A percentile compares a stretch with the other conserved stretches of the same genome.
These are phyloP conservation scores for Micropoecilia bifurca DNA, from an alignment of 2,797 vertebrate species.

Conservation along the genomic window DNA sequence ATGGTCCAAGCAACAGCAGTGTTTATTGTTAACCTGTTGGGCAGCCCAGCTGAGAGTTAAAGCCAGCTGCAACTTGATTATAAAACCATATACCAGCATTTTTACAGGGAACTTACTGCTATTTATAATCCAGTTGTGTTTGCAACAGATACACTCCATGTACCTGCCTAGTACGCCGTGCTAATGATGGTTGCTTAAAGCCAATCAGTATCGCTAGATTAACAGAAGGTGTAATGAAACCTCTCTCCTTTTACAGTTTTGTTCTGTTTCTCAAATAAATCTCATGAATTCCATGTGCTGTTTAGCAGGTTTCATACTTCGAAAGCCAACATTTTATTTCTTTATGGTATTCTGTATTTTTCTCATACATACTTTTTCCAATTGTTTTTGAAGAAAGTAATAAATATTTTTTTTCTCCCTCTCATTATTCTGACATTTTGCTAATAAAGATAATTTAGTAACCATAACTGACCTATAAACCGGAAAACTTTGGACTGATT, in stretches of 20 bases:
- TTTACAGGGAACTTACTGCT: conserved; percentile 58
- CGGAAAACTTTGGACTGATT: background rate
- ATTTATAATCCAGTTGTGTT: conserved; percentile 52
- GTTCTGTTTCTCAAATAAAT: conserved; percentile 35
- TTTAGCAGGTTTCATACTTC: conserved; percentile 25
- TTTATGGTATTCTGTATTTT: background rate
- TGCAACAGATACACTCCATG: conserved; percentile 40
- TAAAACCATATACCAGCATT: conserved; percentile 55
- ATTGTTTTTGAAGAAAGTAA: background rate
- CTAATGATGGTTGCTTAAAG: conserved; percentile 49
- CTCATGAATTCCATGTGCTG: conserved; percentile 25
- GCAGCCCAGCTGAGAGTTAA: conserved; percentile 54
- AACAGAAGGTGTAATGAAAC: conserved; percentile 27
- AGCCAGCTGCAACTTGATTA: conserved; percentile 70
- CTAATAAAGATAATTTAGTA: background rate
- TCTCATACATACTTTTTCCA: background rate
- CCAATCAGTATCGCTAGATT: conserved; percentile 31
- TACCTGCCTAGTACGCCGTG: conserved; percentile 13
- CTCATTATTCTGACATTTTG: background rate
- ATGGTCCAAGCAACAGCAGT: conserved; percentile 61
- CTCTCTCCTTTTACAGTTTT: conserved; percentile 37
- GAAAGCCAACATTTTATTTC: background rate
- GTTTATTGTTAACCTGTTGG: conserved; percentile 72
- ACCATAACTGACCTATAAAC: background rate
- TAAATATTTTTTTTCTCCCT: background rate